Base-by-base conservation (phyloP, 1,140 invertebrate species). In the Agraylea sexmaculata region DNA sequence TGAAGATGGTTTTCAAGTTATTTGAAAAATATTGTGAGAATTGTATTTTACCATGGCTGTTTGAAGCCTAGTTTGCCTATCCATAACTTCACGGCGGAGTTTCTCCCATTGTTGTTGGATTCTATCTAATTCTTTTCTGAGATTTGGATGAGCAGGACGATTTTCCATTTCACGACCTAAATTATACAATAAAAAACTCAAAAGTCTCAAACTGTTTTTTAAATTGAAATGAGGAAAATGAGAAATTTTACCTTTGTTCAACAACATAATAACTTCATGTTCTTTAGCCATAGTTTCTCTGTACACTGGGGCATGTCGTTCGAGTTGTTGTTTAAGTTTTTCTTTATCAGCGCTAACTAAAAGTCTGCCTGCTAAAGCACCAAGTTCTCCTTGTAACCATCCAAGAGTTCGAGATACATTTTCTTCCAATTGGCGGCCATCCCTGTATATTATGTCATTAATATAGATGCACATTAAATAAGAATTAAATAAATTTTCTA, bases 231-330 rank as follows among this genome's bases (percentile, higher is more conserved):
- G n/a, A n/a, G n/a, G 11, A 35, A 19, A 25, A 42, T 10, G 13
- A 16, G 32, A 18, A 21, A 30, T 2, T 40, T 78, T 69, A 46
- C 90, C 92, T 64, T 92, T 93, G 53, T 93, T 90, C 13, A 94
- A 60, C 3, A 95, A 68, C 84, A 93, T 90, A 44, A 92, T 89
- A 1, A 94, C 79, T 66, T 94, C 89, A 52, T 93, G 88, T 55
- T 94, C 90, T 45, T 88, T 80, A 36, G 78, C 74, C 64, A 90
- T 80, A 1, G 92, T 82, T 52, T 91, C 85, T 42, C 83, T 71
- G 55, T 93, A 92, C 12, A 89, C 71, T 1, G 87, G 86, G 62
- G 91, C 87, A 56, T 92, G 88, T 37, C 85, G 76, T 46, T 82
- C 77, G 22, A 91, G 68, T 66, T 95, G 91, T 54, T 87, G 78